A percentile compares a stretch with the other conserved stretches of the same genome.
Evolutionary conservation across 1,140 invertebrate species (phyloP).

Genomic region (Hyles vespertilio): DNA sequence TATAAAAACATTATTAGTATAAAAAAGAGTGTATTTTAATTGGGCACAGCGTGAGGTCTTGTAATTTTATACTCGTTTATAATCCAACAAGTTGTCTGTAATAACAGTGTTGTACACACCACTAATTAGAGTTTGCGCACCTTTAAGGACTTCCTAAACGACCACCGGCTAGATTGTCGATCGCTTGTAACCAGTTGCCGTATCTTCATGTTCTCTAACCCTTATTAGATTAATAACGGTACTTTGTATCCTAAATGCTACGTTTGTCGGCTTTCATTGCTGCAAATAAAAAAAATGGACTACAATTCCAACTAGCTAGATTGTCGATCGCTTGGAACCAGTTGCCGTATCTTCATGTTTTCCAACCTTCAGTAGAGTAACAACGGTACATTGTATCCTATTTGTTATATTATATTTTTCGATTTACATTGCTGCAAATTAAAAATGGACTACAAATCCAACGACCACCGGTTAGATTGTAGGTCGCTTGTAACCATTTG

Average conservation of each 20-base stretch:
- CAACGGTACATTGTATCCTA: no score
- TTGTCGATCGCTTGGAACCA: not conserved
- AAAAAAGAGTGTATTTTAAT: constrained; percentile 55
- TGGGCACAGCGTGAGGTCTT: constrained; percentile 47
- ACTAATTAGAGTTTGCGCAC: constrained; percentile 16
- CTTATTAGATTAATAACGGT: no score
- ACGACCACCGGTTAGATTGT: not conserved
- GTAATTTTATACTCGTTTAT: constrained; percentile 49
- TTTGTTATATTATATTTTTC: no score
- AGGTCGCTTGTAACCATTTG: no score
- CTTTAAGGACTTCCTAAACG: constrained; percentile 6
- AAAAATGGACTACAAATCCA: not conserved
- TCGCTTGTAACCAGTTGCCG: no score
- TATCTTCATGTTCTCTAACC: no score
- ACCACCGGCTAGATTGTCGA: not conserved
- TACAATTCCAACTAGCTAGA: not conserved
- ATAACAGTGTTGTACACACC: constrained; percentile 18
- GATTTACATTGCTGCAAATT: no score
- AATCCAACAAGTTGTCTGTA: constrained; percentile 35
- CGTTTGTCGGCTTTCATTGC: no score
- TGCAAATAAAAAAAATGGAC: no score
- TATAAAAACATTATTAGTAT: constrained; percentile 33
- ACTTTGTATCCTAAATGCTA: no score
- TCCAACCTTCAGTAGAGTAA: no score
- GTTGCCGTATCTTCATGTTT: no score